Conservation (phyloP, 2,888 invertebrate genomes). For the Macrophya alboannulata region DNA sequence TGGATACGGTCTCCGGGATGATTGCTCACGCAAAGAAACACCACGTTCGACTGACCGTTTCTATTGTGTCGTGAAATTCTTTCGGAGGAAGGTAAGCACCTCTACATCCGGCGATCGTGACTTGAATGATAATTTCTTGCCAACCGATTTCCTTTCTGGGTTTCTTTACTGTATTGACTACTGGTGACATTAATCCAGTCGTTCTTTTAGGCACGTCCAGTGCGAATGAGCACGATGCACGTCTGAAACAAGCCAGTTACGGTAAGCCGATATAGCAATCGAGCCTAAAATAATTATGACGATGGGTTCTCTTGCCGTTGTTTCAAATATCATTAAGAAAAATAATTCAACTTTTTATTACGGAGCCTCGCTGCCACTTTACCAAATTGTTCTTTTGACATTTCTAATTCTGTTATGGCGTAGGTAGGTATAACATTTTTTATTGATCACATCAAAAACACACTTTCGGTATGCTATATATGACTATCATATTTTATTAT, state of each 20-base stretch:
- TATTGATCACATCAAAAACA: background rate
- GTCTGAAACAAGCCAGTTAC: slow-evolving; percentile 33
- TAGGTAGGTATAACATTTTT: background rate
- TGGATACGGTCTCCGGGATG: background rate
- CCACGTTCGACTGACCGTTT: slow-evolving; percentile 72
- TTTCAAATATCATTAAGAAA: background rate
- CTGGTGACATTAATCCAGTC: slow-evolving; percentile 43
- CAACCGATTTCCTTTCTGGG: slow-evolving; percentile 73
- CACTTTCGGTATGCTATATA: background rate
- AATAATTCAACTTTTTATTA: slow-evolving; percentile 36
- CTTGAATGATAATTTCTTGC: slow-evolving; percentile 74
- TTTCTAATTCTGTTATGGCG: slow-evolving; percentile 20
- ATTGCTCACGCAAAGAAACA: slow-evolving; percentile 67
- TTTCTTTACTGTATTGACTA: background rate
- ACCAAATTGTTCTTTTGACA: background rate
- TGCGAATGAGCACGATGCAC: background rate
- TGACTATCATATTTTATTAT: background rate
- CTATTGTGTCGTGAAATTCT: slow-evolving; percentile 76
- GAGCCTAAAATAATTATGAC: background rate
- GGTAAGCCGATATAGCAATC: background rate
- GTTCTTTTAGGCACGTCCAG: slow-evolving; percentile 39
- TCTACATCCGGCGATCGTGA: slow-evolving; percentile 77
- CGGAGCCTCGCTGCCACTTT: slow-evolving; percentile 28
- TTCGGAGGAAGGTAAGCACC: slow-evolving; percentile 74
- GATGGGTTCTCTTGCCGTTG: background rate